Base-by-base conservation (phyloP, 2,888 invertebrate genomes). In the Lasius fuliginosus region DNA sequence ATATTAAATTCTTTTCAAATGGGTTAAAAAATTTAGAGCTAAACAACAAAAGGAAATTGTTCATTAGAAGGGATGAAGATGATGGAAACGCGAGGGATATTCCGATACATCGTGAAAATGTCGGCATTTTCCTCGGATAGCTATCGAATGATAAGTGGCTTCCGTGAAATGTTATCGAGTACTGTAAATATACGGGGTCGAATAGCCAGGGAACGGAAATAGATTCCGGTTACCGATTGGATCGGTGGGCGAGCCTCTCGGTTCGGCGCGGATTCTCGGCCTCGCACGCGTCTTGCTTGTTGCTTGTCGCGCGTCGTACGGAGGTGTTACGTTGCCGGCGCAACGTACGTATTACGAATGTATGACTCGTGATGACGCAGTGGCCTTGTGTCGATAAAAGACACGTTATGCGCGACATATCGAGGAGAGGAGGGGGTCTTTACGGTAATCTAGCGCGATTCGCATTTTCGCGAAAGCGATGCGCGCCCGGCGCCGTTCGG, bases 321-420 rank as follows among this genome's bases (percentile, higher is more conserved):
- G 73, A 60, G 60, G 73, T 36, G 60, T 81, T 73, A 81, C 79
- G 73, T 81, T 81, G 53, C 40, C 27, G 46, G 46, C 60, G 60
- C 71, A 71, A 69, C 23, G 27, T 75, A 65, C 77, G 36, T 46
- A 40, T 23, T 46, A 71, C 33, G 46, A 46, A 82, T 64, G 69
- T 83, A 60, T 67, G 49, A n/a, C 33, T 53, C 56, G 40, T 62
- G 88, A 88, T 89, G 90, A 90, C 90, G 90, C 89, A 90, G 87
- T 89, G 89, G 83, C 90, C 90, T 89, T 89, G 89, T 8, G 85
- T 81, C 82, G 88, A 89, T 90, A 90, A 90, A 90, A 89, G 88
- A 87, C 81, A 86, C 88, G 82, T 68, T 76, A 82, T 64, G 71
- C 60, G 82, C 65, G 68, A 46, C 58, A 30, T 30, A 15, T 56